Evolutionary conservation across 2,888 invertebrate species (phyloP).

Genomic region (Orthosia incerta): DNA sequence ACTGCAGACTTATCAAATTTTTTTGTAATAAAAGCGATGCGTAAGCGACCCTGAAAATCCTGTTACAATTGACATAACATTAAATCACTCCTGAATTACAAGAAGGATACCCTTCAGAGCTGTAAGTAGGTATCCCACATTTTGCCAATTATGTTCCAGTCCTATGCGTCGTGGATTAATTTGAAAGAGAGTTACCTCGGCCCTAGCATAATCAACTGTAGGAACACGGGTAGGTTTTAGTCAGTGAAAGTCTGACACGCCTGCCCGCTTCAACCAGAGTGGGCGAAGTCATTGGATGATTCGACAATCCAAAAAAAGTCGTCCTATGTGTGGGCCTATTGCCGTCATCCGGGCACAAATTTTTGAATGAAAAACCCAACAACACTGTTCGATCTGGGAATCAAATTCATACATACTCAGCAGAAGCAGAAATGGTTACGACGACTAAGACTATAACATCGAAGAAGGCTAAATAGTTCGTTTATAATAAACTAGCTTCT

Average conservation of each 20-base stretch:
- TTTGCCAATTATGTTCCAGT: neutral
- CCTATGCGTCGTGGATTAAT: neutral
- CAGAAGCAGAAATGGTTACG: neutral
- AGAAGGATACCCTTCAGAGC: neutral
- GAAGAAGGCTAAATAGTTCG: no score
- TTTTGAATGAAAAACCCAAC: neutral
- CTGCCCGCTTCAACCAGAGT: no score
- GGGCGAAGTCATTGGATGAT: no score
- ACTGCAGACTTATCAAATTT: neutral
- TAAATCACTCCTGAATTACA: neutral
- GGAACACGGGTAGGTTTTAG: no score
- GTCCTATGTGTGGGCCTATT: no score
- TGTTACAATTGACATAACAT: conserved; percentile 1
- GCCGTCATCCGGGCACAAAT: neutral
- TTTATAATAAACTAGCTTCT: no score
- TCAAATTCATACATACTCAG: neutral
- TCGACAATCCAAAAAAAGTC: no score
- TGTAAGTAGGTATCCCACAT: neutral
- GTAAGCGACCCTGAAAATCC: no score
- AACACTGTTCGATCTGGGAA: neutral
- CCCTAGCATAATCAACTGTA: no score
- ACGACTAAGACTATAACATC: no score
- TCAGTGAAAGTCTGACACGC: no score
- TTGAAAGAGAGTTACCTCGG: no score
- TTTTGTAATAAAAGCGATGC: neutral